Evolutionary conservation across 2,113 vertebrate species (phyloP).

Genomic region (Sprattus sprattus): DNA sequence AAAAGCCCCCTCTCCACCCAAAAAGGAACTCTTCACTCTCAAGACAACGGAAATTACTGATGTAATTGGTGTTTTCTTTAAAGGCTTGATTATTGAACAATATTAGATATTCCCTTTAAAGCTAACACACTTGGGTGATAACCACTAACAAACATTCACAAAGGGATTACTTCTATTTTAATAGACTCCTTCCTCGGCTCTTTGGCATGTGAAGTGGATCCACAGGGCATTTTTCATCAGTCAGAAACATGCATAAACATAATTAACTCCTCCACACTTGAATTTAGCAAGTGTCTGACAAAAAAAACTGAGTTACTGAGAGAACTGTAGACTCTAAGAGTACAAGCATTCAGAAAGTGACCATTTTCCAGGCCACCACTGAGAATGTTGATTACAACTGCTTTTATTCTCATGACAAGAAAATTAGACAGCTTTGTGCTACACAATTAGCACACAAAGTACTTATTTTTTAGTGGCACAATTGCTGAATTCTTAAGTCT

Average conservation of each 20-base stretch:
- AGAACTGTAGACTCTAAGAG: slow-evolving; percentile 20
- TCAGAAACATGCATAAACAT: slow-evolving; percentile 44
- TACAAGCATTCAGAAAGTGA: slow-evolving; percentile 17
- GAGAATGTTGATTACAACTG: background rate
- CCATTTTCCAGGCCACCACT: slow-evolving; percentile 19
- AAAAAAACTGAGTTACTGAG: slow-evolving; percentile 18
- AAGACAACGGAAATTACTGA: slow-evolving; percentile 8
- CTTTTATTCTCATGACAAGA: slow-evolving; percentile 15
- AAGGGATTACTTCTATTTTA: slow-evolving; percentile 44
- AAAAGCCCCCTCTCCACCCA: background rate
- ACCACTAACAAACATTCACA: slow-evolving; percentile 43
- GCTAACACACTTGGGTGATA: slow-evolving; percentile 34
- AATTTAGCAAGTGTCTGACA: slow-evolving; percentile 39
- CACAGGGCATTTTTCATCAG: slow-evolving; percentile 40
- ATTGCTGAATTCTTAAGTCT: background rate
- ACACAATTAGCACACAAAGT: background rate
- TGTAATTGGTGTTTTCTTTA: slow-evolving; percentile 21
- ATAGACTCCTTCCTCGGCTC: slow-evolving; percentile 36
- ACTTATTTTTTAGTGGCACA: background rate
- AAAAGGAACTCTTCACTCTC: background rate
- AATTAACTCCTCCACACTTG: slow-evolving; percentile 34
- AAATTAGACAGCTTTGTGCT: slow-evolving; percentile 1
- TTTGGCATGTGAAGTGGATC: slow-evolving; percentile 43
- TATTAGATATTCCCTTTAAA: slow-evolving; percentile 38
- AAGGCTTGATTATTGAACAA: slow-evolving; percentile 21